phyloP scores from a whole-genome alignment of 1,140 invertebrate species.

The Ceratina australensis region DNA sequence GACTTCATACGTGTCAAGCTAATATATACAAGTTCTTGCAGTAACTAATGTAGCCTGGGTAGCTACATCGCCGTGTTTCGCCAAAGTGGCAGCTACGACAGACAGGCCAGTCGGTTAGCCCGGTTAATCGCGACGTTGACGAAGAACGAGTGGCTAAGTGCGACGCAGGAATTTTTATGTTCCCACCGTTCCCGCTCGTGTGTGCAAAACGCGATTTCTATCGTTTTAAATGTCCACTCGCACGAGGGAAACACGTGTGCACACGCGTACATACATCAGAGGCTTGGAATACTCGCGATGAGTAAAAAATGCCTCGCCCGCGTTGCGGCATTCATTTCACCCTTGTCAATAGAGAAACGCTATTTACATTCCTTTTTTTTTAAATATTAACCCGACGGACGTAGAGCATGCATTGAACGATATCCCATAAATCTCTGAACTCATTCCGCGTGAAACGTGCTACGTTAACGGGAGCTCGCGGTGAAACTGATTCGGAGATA shows the following conservation, averaged over 20 bases:
- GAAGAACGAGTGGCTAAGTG: slow-evolving; percentile 54
- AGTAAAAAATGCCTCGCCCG: not conserved
- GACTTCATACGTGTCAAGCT: too few relatives aligned
- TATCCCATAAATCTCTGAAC: not conserved
- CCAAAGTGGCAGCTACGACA: slow-evolving; percentile 29
- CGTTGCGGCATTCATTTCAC: too few relatives aligned
- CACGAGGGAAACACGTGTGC: slow-evolving; percentile 22
- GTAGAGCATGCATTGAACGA: not conserved
- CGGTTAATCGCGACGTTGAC: slow-evolving; percentile 53
- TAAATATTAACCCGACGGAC: not conserved
- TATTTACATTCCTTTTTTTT: not conserved
- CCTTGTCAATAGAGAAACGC: not conserved
- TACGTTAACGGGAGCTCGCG: not conserved
- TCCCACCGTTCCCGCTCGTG: slow-evolving; percentile 17
- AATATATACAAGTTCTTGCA: slow-evolving; percentile 6
- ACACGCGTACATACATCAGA: slow-evolving; percentile 19
- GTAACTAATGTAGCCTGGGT: slow-evolving; percentile 9
- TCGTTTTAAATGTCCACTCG: slow-evolving; percentile 34
- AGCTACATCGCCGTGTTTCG: slow-evolving; percentile 13
- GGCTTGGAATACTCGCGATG: slow-evolving; percentile 3
- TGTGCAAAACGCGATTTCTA: slow-evolving; percentile 41
- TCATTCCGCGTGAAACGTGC: slow-evolving; percentile 1
- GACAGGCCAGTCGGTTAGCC: slow-evolving; percentile 34
- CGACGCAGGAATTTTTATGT: slow-evolving; percentile 52
- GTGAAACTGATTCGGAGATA: too few relatives aligned